A percentile compares a stretch with the other conserved stretches of the same genome.
Conservation (phyloP, 1,140 invertebrate species). For the Elysia chlorotica region DNA sequence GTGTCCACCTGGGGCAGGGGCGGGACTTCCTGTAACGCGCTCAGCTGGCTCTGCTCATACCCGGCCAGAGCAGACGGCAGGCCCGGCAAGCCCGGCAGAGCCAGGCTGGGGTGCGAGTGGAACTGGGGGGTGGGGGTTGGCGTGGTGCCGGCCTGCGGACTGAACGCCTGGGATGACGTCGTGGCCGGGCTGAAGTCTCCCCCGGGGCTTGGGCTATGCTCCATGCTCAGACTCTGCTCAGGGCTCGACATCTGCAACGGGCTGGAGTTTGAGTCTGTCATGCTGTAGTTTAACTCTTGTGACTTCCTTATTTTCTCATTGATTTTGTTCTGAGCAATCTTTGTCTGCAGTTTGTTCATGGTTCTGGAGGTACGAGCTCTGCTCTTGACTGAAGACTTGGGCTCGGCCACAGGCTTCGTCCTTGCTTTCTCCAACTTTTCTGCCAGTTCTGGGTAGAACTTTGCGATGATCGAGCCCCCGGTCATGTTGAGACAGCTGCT, state of each 20-base stretch:
- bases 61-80: not conserved
- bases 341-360: conserved; percentile 64
- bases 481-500: conserved; percentile 29
- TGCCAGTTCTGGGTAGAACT: conserved; percentile 59
- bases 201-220: conserved; percentile 2
- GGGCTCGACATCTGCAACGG: conserved; percentile 17
- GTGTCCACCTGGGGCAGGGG: conserved; percentile 20
- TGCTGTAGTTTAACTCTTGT: conserved; percentile 36
- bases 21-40: conserved; percentile 10
- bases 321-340: conserved; percentile 65
- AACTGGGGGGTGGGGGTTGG: not conserved
- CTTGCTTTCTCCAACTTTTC: conserved; percentile 58
- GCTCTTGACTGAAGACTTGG: conserved; percentile 41
- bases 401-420: conserved; percentile 43
- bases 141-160: not conserved
- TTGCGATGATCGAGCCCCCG: conserved; percentile 46
- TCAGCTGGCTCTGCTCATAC: not conserved
- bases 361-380: conserved; percentile 61
- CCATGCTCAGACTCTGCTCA: not conserved
- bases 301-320: conserved; percentile 61
- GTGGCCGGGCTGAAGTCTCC: conserved; percentile 4
- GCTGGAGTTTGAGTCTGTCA: conserved; percentile 23
- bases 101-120: too few species aligned
- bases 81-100: too few species aligned
- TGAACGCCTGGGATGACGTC: conserved; percentile 1